Evolutionary conservation across 2,113 vertebrate species (phyloP).

Genomic region (Rutilus rutilus): DNA sequence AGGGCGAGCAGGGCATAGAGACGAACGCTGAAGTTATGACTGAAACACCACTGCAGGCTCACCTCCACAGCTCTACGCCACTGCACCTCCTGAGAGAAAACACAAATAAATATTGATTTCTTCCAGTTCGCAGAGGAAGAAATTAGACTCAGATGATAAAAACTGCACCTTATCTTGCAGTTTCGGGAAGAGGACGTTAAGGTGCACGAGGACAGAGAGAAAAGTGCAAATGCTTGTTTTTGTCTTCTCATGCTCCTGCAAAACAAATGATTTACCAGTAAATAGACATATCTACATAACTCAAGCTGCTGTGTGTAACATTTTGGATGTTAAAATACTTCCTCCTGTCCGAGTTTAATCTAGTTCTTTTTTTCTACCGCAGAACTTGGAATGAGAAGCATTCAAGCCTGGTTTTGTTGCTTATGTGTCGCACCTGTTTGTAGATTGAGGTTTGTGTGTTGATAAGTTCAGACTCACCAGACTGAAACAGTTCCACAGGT

Average conservation of each 20-base stretch:
- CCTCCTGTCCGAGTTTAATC: background rate
- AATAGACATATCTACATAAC: background rate
- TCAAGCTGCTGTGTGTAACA: background rate
- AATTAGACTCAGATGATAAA: background rate
- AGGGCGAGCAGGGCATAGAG: conserved; percentile 90
- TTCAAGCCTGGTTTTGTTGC: background rate
- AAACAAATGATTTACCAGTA: conserved; percentile 25
- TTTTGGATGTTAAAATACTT: background rate
- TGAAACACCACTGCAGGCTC: conserved; percentile 89
- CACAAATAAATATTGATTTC: background rate
- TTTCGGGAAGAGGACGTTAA: conserved; percentile 81
- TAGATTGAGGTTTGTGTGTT: background rate
- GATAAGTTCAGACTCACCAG: conserved; percentile 74
- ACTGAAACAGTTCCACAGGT: conserved; percentile 88
- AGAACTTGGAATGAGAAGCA: background rate
- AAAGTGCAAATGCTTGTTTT: conserved; percentile 93
- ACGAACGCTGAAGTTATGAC: conserved; percentile 91
- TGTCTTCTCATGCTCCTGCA: conserved; percentile 87
- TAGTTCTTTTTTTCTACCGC: background rate
- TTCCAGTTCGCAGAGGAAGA: background rate
- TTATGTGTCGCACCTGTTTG: background rate
- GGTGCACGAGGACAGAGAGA: conserved; percentile 89
- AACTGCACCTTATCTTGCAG: conserved; percentile 78
- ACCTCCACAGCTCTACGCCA: conserved; percentile 81
- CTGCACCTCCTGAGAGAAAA: conserved; percentile 69